Conservation (phyloP, 1,140 invertebrate genomes). For the Laupala kohalensis region DNA sequence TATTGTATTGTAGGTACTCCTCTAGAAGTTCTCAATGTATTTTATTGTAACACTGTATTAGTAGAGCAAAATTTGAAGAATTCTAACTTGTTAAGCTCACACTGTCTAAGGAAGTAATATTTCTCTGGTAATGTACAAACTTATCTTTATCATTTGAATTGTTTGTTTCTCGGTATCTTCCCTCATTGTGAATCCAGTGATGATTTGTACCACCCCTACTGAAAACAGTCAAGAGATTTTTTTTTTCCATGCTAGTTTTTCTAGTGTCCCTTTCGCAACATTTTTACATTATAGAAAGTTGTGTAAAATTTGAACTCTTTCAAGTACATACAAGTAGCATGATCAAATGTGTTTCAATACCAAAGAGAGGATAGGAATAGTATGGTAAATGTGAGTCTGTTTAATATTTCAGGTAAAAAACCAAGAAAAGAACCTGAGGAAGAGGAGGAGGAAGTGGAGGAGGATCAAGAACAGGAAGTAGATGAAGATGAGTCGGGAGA, state of each 20-base stretch:
- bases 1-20: too few relatives aligned
- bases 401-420: slow-evolving; percentile 11
- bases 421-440: slow-evolving; percentile 15
- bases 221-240: not conserved
- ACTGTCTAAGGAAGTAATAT: too few relatives aligned
- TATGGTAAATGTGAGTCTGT: not conserved
- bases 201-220: not conserved
- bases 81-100: too few relatives aligned
- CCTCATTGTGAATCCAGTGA: too few relatives aligned
- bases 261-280: not conserved
- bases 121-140: too few relatives aligned
- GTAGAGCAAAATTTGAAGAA: too few relatives aligned
- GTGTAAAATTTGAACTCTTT: not conserved
- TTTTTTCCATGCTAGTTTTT: not conserved
- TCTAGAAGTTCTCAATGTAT: too few relatives aligned
- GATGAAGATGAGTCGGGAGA: not conserved
- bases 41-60: too few relatives aligned
- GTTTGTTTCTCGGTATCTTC: too few relatives aligned
- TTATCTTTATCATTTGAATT: too few relatives aligned
- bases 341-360: not conserved
- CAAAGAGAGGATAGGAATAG: not conserved
- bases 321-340: not conserved
- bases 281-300: not conserved
- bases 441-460: slow-evolving; percentile 7
- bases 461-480: slow-evolving; percentile 2